A percentile compares a stretch with the other conserved stretches of the same genome.
phyloP scores from a whole-genome alignment of 2,888 invertebrate species.

The Andrena bucephala region DNA sequence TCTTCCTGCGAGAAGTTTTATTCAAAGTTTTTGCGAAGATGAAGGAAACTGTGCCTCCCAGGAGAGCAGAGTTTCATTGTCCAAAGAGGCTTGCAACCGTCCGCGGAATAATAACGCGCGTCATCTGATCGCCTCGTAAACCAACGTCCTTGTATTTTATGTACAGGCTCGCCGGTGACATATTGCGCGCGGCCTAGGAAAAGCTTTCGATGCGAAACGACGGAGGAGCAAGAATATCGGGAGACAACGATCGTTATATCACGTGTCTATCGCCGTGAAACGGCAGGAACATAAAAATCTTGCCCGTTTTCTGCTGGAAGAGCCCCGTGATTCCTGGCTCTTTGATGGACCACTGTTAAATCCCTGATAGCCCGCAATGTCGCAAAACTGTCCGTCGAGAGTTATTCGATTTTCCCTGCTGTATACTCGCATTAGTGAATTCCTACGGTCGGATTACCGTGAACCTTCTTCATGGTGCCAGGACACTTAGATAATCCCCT shows the following conservation, averaged over 20 bases:
- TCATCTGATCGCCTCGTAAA: conserved; percentile 65
- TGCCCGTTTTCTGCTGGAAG: neutral
- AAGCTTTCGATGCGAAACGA: conserved; percentile 48
- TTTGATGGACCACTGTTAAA: neutral
- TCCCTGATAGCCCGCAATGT: neutral
- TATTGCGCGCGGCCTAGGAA: conserved; percentile 47
- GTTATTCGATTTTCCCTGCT: too few species aligned
- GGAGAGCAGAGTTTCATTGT: conserved; percentile 9
- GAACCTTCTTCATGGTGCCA: conserved; percentile 39
- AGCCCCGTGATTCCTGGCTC: neutral
- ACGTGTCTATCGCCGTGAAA: conserved; percentile 31
- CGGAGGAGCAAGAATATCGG: neutral
- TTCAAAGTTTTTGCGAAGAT: neutral
- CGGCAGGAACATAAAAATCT: conserved; percentile 9
- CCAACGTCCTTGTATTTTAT: conserved; percentile 43
- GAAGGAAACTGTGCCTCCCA: neutral
- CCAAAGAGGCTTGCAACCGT: neutral
- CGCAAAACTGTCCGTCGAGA: neutral
- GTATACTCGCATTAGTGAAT: too few species aligned
- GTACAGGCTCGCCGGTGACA: conserved; percentile 44
- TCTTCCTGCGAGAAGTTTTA: neutral
- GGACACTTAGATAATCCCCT: conserved; percentile 56
- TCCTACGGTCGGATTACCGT: neutral
- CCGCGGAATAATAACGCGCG: conserved; percentile 43
- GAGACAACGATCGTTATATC: conserved; percentile 51